phyloP scores from a whole-genome alignment of 2,797 vertebrate species.

The Lutjanus campechanus region DNA sequence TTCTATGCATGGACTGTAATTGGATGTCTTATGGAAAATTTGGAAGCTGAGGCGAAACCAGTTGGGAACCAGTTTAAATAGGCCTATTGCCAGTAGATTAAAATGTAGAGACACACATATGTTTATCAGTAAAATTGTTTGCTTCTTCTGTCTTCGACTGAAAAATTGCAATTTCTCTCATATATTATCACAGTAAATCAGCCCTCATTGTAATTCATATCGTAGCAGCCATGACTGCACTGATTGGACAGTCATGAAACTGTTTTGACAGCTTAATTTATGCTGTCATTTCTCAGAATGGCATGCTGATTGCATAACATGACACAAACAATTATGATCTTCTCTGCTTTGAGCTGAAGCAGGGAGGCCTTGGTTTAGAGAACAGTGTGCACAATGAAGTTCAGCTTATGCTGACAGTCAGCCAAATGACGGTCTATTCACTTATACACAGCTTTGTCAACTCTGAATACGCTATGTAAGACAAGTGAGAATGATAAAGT shows the following conservation, averaged over 20 bases:
- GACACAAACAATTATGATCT: conserved; percentile 64
- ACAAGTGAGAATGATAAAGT: conserved; percentile 1
- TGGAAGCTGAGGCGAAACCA: not conserved
- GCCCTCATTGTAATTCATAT: conserved; percentile 23
- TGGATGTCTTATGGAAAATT: not conserved
- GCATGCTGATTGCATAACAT: conserved; percentile 46
- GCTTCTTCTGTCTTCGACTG: not conserved
- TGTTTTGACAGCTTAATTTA: conserved; percentile 65
- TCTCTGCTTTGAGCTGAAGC: conserved; percentile 38
- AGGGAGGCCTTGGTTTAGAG: conserved; percentile 23
- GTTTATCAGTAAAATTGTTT: not conserved
- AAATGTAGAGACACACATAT: too few relatives aligned
- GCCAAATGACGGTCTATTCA: conserved; percentile 8
- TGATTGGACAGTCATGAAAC: conserved; percentile 52
- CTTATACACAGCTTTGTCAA: conserved; percentile 28
- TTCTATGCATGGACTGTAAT: not conserved
- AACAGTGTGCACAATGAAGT: conserved; percentile 29
- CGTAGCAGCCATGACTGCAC: conserved; percentile 20
- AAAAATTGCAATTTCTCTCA: not conserved
- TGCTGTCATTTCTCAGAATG: conserved; percentile 42
- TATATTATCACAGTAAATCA: conserved; percentile 23
- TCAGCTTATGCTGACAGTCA: conserved; percentile 21
- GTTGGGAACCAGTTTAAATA: not conserved
- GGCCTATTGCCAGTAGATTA: too few relatives aligned
- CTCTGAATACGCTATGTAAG: conserved; percentile 27